A percentile compares a stretch with the other conserved stretches of the same genome.
Evolutionary conservation across 1,140 invertebrate genomes (phyloP).

Genomic region (Parapsyche elsis): DNA sequence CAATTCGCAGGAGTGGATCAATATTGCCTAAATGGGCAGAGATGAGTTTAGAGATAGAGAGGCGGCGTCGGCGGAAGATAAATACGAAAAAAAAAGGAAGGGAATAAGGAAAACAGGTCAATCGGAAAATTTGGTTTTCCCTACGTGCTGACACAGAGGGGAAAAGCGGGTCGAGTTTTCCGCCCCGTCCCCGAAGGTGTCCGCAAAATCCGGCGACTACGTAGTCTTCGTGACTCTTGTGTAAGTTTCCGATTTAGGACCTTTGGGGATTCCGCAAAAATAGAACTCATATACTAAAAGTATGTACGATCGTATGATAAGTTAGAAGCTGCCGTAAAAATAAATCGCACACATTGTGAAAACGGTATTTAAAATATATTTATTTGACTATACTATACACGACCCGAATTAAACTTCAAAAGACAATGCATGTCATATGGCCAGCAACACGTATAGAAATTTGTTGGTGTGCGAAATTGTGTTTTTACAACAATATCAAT

Average conservation of each 20-base stretch:
- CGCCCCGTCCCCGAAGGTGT: slow-evolving; percentile 5
- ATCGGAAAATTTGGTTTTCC: slow-evolving; percentile 32
- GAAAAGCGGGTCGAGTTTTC: neutral
- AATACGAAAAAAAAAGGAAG: slow-evolving; percentile 1
- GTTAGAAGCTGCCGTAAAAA: no score
- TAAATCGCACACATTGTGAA: no score
- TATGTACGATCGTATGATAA: no score
- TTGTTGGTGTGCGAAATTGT: no score
- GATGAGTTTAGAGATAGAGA: slow-evolving; percentile 2
- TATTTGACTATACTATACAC: no score
- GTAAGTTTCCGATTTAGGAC: neutral
- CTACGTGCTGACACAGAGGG: slow-evolving; percentile 13
- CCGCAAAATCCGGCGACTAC: neutral
- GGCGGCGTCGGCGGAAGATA: neutral
- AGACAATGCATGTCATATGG: no score
- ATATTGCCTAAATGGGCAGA: neutral
- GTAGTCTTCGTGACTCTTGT: neutral
- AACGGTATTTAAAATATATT: no score
- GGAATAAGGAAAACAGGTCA: slow-evolving; percentile 24
- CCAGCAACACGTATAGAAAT: no score
- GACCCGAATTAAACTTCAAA: no score
- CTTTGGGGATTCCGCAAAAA: neutral
- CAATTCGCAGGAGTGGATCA: slow-evolving; percentile 21
- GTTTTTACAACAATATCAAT: no score
- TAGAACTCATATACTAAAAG: no score